Evolutionary conservation across 2,888 invertebrate genomes (phyloP).

Genomic region (Melanchra persicariae): DNA sequence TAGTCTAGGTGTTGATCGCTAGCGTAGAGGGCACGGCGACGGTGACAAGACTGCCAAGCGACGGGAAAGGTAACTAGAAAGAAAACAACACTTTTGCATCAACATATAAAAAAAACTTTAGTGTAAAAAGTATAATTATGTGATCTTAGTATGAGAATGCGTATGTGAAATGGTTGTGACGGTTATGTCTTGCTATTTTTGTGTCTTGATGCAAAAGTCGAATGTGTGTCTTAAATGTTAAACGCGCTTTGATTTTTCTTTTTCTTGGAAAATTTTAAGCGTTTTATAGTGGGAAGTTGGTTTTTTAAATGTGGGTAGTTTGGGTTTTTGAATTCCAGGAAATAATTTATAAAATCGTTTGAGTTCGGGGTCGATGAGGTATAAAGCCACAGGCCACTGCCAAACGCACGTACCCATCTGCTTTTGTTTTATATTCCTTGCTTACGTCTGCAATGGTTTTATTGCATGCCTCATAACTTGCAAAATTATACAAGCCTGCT

Average conservation of each 20-base stretch:
- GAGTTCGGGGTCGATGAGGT: slow-evolving; percentile 13
- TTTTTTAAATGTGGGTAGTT: slow-evolving; percentile 18
- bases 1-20: slow-evolving; percentile 78
- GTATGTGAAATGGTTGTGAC: slow-evolving; percentile 53
- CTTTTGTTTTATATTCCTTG: slow-evolving; percentile 19
- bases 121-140: neutral
- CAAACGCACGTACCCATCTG: slow-evolving; percentile 45
- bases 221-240: slow-evolving; percentile 42
- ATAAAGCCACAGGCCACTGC: slow-evolving; percentile 44
- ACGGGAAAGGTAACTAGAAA: slow-evolving; percentile 51
- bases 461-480: slow-evolving; percentile 38
- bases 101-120: slow-evolving; percentile 30
- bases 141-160: slow-evolving; percentile 3
- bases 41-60: slow-evolving; percentile 81
- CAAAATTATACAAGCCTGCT: slow-evolving; percentile 15
- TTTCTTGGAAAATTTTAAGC: neutral
- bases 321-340: slow-evolving; percentile 10
- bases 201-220: slow-evolving; percentile 49
- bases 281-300: slow-evolving; percentile 1
- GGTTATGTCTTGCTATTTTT: slow-evolving; percentile 17
- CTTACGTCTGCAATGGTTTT: slow-evolving; percentile 27
- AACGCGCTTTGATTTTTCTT: slow-evolving; percentile 29
- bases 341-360: slow-evolving; percentile 26
- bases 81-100: slow-evolving; percentile 38
- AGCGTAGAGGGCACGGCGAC: slow-evolving; percentile 75